Evolutionary conservation across 35 echinoderm and acorn worm species (phyloP), one percentile per base, ranked within the genome.

Genomic region (Hemicentrotus pulcherrimus): DNA sequence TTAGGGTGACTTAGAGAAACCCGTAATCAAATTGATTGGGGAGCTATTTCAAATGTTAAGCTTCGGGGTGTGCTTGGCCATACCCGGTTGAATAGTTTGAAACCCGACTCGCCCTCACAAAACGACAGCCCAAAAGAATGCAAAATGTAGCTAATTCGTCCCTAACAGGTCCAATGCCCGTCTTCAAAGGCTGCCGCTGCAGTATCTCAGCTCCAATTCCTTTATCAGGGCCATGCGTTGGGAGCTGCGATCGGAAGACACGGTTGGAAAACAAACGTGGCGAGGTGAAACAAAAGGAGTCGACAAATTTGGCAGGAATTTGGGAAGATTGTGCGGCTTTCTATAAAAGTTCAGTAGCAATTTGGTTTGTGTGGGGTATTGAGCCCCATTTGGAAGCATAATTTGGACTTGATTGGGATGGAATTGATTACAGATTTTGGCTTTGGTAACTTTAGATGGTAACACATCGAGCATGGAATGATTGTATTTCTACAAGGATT

Each of bases 191-290:
- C 16, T 30, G 88, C 88, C 88, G 88, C 88, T 10, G n/a, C 65
- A n/a, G 28, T n/a, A 18, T 78, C 88, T 45, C 46, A 47, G 32
- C 32, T 45, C 88, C 18, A 31, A 90, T 47, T 90, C 88, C 88
- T 90, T 90, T 90, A 90, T 90, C 88, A 90, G 88, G 88, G 32
- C 88, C 88, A 90, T 90, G 88, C 88, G 88, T 47, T 90, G 88
- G 32, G 88, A 90, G 88, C 88, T 90, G 88, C 88, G 46, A 90
- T 33, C 46, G 88, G 88, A 90, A 78, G 65, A 78, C 65, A 78
- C 65, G 28, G 65, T 78, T 28, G 65, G 88, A 90, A 90, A 90
- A 90, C 88, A 90, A 90, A 90, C 46, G 88, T 47, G 46, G 46
- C 88, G 24, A 47, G 31, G 11, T 90, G 88, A 90, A 90, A 90